Evolutionary conservation across 2,113 vertebrate species (phyloP), one percentile per base, ranked within the genome.

Genomic region (Sphyrna mokarran): DNA sequence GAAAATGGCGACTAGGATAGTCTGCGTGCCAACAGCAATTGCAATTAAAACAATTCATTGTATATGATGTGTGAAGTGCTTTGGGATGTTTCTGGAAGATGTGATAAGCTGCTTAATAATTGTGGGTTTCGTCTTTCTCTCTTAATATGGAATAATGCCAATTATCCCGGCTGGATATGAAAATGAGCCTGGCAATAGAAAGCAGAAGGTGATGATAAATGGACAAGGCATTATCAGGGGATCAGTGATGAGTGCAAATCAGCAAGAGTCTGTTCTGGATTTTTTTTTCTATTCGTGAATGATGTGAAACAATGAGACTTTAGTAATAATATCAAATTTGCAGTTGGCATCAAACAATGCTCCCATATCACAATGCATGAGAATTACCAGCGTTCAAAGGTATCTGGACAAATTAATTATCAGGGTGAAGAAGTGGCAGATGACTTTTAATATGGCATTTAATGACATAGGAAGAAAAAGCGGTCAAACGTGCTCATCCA

Each of bases 1-100:
- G 18, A 93, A 66, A 20, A 93, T 93, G 89, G 89, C 29, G 18
- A 66, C 61, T 29, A 22, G 61, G 58, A 33, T 37, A 66, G 89
- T 37, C 89, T 66, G 61, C n/a, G 37, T 66, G 61, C 63, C 61
- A 93, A 63, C 89, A 37, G 13, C 16, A 16, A 37, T 37, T 93
- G 89, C 89, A 93, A 93, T 93, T 66, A 93, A 93, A 93, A 93
- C 61, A 93, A 93, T 66, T 93, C 89, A 93, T 93, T 93, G 58
- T 37, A 37, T 66, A 5, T n/a, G n/a, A 93, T 37, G 22, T 93
- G 61, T 37, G 33, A 93, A 93, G 89, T 93, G 89, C 89, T 93
- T 63, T 93, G 89, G 89, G 89, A 93, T 63, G 33, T 93, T 33
- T 93, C 89, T 93, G 89, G 89, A 93, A 93, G 61, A 93, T 93